phyloP scores from a whole-genome alignment of 1,140 invertebrate genomes.

The Solenopsis invicta region DNA sequence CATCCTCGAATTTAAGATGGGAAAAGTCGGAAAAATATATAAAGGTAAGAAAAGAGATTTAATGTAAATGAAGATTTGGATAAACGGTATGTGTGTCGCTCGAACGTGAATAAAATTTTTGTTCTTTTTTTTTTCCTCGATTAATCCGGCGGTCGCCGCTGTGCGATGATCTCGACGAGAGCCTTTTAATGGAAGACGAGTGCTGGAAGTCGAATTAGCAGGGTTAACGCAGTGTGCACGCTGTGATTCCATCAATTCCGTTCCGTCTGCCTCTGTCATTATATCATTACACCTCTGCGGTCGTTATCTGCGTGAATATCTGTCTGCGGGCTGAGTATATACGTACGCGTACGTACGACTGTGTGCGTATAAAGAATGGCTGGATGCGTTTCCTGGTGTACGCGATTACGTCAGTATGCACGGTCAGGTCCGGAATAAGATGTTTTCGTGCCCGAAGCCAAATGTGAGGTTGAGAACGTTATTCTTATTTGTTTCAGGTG shows the following conservation, averaged over 20 bases:
- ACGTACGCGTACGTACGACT: not conserved
- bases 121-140: not conserved
- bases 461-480: not conserved
- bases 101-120: not conserved
- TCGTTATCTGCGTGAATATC: constrained; percentile 69
- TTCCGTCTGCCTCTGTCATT: constrained; percentile 82
- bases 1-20: not conserved
- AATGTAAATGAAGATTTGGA: not conserved
- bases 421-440: constrained; percentile 37
- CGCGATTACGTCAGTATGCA: constrained; percentile 47
- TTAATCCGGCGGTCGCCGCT: constrained; percentile 10
- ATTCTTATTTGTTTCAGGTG: not conserved
- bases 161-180: constrained; percentile 59
- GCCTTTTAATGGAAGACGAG: constrained; percentile 71
- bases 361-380: constrained; percentile 32
- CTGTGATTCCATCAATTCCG: constrained; percentile 85
- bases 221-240: constrained; percentile 74
- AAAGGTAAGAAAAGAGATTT: not conserved
- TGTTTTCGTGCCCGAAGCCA: constrained; percentile 31
- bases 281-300: constrained; percentile 81
- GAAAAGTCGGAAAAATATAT: not conserved
- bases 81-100: not conserved
- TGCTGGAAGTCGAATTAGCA: constrained; percentile 78
- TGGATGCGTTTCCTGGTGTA: constrained; percentile 62
- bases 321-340: constrained; percentile 54